These are phyloP conservation scores for Drosophila peninsularis DNA, from an alignment of 2,888 invertebrate species.

Conservation along the genomic window DNA sequence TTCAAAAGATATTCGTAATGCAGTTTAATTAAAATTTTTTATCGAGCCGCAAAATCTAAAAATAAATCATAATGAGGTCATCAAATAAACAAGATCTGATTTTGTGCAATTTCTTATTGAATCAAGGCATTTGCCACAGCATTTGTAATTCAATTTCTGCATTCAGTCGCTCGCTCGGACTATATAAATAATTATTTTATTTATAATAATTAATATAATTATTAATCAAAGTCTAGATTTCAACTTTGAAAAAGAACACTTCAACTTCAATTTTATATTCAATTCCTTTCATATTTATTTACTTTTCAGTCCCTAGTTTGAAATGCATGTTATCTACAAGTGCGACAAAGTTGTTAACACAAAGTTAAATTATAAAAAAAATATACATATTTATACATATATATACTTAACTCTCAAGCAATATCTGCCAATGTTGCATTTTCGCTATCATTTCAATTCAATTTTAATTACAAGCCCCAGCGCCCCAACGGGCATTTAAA, in stretches of 20 bases:
- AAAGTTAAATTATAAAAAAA: background rate
- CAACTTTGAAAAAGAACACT: background rate
- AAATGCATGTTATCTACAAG: constrained; percentile 5
- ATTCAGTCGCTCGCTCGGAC: too few relatives aligned
- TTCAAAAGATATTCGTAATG: background rate
- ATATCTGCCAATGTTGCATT: constrained; percentile 17
- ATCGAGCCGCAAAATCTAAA: background rate
- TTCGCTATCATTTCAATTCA: constrained; percentile 27
- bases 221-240: background rate
- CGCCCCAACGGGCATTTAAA: constrained; percentile 18
- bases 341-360: background rate
- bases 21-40: background rate
- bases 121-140: background rate
- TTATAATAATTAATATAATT: too few relatives aligned
- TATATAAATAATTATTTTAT: background rate
- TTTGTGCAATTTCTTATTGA: background rate
- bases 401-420: background rate
- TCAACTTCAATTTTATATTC: background rate
- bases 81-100: background rate
- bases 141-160: background rate
- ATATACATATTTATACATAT: constrained; percentile 3
- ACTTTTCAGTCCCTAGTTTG: background rate
- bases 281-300: background rate
- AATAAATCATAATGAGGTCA: background rate
- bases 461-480: constrained; percentile 32